Evolutionary conservation across 2,113 vertebrate species (phyloP).

Genomic region (Siniperca knerii): DNA sequence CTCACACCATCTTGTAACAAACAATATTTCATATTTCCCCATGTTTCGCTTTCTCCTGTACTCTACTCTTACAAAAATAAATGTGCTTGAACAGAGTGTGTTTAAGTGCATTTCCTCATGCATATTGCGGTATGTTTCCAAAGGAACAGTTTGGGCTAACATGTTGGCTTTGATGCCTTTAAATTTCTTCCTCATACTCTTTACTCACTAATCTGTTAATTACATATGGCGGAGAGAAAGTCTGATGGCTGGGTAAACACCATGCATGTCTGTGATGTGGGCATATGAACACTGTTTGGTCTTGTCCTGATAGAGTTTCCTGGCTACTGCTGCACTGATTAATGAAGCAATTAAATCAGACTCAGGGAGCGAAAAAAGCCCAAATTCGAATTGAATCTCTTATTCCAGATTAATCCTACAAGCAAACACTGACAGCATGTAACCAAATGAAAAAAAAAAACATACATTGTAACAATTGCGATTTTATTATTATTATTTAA

Average conservation of each 20-base stretch:
- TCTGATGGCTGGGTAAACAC: slow-evolving; percentile 4
- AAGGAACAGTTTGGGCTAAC: neutral
- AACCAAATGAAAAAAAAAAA: neutral
- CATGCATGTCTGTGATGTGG: slow-evolving; percentile 10
- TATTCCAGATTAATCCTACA: neutral
- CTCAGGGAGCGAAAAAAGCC: neutral
- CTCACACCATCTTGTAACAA: neutral
- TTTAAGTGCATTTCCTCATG: neutral
- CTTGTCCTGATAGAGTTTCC: neutral
- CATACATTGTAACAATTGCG: too few species aligned
- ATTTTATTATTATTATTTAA: too few species aligned
- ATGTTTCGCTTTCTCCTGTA: neutral
- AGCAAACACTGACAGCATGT: neutral
- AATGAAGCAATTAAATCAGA: neutral
- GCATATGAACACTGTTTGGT: neutral
- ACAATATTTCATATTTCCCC: neutral
- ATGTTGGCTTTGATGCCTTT: slow-evolving; percentile 7
- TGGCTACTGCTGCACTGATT: neutral
- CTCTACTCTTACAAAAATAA: neutral
- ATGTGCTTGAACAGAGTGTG: neutral
- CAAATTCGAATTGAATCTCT: neutral
- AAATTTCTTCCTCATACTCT: neutral
- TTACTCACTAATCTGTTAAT: neutral
- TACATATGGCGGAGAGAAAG: slow-evolving; percentile 22
- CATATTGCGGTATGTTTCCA: neutral